A percentile compares a stretch with the other conserved stretches of the same genome.
These are phyloP conservation scores for Oryzias curvinotus DNA, from an alignment of 2,113 vertebrate genomes.

Conservation along the genomic window DNA sequence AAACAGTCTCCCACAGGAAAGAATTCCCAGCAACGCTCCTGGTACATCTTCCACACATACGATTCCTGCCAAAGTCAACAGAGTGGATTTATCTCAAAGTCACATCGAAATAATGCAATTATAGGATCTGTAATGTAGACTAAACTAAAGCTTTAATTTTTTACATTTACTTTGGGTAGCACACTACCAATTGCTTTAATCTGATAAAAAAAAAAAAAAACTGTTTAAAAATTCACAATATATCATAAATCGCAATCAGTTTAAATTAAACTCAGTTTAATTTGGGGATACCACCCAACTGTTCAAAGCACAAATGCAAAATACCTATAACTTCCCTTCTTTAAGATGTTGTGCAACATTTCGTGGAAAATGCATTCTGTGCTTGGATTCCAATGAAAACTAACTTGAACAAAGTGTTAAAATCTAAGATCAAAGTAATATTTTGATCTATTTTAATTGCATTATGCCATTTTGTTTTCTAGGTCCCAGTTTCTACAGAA, in stretches of 20 bases:
- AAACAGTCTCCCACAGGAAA: slow-evolving; percentile 82
- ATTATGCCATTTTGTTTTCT: no score
- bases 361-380: not conserved
- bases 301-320: not conserved
- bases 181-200: not conserved
- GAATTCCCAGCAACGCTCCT: slow-evolving; percentile 81
- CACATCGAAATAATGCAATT: slow-evolving; percentile 4
- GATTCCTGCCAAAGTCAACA: slow-evolving; percentile 71
- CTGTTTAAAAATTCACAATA: not conserved
- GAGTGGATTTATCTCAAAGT: slow-evolving; percentile 21
- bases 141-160: not conserved
- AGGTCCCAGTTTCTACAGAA: no score
- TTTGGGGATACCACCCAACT: slow-evolving; percentile 15
- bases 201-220: no score
- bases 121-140: slow-evolving; percentile 1
- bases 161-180: not conserved
- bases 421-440: no score
- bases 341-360: slow-evolving; percentile 7
- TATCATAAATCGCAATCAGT: slow-evolving; percentile 2
- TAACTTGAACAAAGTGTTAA: no score
- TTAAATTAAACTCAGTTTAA: not conserved
- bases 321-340: not conserved
- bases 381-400: no score
- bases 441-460: no score
- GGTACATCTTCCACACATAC: slow-evolving; percentile 81